Conservation (phyloP, 2,113 vertebrate genomes). For the Menura novaehollandiae region DNA sequence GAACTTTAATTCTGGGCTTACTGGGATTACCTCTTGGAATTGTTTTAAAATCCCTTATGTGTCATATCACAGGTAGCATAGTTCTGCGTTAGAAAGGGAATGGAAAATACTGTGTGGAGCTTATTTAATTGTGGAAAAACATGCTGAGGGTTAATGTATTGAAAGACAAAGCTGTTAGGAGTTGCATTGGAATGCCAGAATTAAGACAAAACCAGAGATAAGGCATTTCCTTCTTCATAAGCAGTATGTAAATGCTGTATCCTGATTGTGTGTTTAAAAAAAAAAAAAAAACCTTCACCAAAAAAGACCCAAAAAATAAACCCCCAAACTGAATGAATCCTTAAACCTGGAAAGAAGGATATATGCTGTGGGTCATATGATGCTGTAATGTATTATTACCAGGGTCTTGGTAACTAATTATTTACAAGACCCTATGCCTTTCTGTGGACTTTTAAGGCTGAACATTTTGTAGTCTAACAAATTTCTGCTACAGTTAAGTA, state of each 20-base stretch:
- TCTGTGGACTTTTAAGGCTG: slow-evolving; percentile 8
- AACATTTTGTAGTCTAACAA: slow-evolving; percentile 16
- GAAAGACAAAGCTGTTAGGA: slow-evolving; percentile 49
- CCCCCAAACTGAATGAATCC: not conserved
- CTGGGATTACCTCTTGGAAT: slow-evolving; percentile 79
- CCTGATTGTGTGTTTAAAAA: not conserved
- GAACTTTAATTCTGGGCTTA: slow-evolving; percentile 84
- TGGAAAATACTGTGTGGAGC: slow-evolving; percentile 12
- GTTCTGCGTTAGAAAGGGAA: slow-evolving; percentile 29
- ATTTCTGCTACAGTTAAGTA: slow-evolving; percentile 39
- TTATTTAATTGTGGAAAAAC: slow-evolving; percentile 68
- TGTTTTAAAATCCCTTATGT: slow-evolving; percentile 78
- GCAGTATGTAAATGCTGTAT: not conserved
- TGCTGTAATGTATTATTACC: not conserved
- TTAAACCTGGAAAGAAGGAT: slow-evolving; percentile 12
- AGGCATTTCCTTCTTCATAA: not conserved
- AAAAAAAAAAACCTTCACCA: not conserved
- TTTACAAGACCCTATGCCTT: slow-evolving; percentile 54
- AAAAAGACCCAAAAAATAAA: not conserved
- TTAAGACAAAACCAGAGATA: slow-evolving; percentile 31
- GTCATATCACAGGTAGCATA: slow-evolving; percentile 64
- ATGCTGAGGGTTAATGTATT: slow-evolving; percentile 57
- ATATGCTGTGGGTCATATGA: not conserved
- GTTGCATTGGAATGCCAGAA: slow-evolving; percentile 48
- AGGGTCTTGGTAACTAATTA: slow-evolving; percentile 55